Percentiles rank a stretch among this genome's conserved stretches.
Conservation (phyloP, 2,797 vertebrate genomes). For the Sorex maritimensis region DNA sequence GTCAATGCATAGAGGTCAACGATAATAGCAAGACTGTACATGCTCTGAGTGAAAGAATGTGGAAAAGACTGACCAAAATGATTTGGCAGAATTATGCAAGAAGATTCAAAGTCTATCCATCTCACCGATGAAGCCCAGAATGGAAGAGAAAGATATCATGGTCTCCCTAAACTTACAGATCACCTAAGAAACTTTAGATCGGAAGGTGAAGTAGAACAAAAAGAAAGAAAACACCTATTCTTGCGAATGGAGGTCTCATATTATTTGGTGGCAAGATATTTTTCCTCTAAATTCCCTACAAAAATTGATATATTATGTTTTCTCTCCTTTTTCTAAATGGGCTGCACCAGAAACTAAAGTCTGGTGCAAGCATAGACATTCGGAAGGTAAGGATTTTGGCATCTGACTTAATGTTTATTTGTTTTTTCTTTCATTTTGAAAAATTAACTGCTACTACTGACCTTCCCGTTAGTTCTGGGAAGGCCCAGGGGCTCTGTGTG, state of each 20-base stretch:
- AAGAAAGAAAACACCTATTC: neutral
- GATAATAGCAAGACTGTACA: neutral
- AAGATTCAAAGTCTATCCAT: neutral
- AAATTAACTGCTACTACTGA: conserved; percentile 18
- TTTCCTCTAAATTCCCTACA: neutral
- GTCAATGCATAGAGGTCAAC: neutral
- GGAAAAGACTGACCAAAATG: neutral
- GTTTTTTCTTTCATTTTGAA: conserved; percentile 58
- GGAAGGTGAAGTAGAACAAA: too few species aligned
- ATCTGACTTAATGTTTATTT: conserved; percentile 28
- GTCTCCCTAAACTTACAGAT: neutral
- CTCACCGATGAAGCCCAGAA: neutral
- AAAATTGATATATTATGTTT: neutral
- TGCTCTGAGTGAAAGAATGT: neutral
- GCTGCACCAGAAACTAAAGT: neutral
- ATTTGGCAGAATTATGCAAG: neutral
- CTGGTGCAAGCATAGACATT: neutral
- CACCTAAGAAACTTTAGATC: too few species aligned
- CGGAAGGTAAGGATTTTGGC: neutral
- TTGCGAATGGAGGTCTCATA: accelerated
- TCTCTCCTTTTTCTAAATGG: conserved; percentile 52
- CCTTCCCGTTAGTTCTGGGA: conserved; percentile 1
- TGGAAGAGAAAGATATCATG: neutral
- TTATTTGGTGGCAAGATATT: neutral
- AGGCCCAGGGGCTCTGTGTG: neutral